These are phyloP conservation scores for Stegastes partitus DNA, from an alignment of 2,113 vertebrate genomes.

Conservation along the genomic window DNA sequence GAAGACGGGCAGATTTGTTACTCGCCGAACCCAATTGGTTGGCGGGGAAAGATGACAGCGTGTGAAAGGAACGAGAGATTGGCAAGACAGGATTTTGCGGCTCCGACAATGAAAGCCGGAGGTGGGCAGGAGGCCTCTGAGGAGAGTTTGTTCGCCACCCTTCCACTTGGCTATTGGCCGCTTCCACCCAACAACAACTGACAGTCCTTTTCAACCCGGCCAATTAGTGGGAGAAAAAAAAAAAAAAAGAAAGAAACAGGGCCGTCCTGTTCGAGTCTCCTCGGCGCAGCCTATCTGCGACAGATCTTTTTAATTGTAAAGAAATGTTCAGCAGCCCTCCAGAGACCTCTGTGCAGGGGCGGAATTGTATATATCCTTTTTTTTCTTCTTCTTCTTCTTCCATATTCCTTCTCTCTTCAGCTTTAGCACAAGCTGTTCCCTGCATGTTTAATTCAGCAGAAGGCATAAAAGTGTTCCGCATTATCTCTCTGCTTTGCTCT, in stretches of 20 bases:
- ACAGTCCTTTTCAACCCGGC: slow-evolving; percentile 53
- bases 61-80: slow-evolving; percentile 39
- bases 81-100: slow-evolving; percentile 55
- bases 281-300: slow-evolving; percentile 25
- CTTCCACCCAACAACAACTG: slow-evolving; percentile 40
- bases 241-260: too few relatives aligned
- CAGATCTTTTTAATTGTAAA: slow-evolving; percentile 71
- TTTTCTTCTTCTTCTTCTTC: slow-evolving; percentile 8
- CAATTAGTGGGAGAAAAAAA: slow-evolving; percentile 67
- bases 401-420: slow-evolving; percentile 41
- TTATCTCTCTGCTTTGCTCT: slow-evolving; percentile 58
- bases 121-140: slow-evolving; percentile 48
- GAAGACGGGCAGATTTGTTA: slow-evolving; percentile 54
- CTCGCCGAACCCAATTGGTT: slow-evolving; percentile 35
- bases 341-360: slow-evolving; percentile 42
- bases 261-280: slow-evolving; percentile 39
- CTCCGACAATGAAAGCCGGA: slow-evolving; percentile 46
- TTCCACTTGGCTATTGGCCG: slow-evolving; percentile 34
- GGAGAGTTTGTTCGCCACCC: slow-evolving; percentile 18
- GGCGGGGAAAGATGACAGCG: slow-evolving; percentile 46
- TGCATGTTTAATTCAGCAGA: slow-evolving; percentile 81
- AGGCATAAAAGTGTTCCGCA: slow-evolving; percentile 73
- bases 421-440: slow-evolving; percentile 66
- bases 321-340: slow-evolving; percentile 59
- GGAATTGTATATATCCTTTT: slow-evolving; percentile 44